Evolutionary conservation across 1,140 invertebrate genomes (phyloP), one percentile per base, ranked within the genome.

Genomic region (Cotesia typhae): DNA sequence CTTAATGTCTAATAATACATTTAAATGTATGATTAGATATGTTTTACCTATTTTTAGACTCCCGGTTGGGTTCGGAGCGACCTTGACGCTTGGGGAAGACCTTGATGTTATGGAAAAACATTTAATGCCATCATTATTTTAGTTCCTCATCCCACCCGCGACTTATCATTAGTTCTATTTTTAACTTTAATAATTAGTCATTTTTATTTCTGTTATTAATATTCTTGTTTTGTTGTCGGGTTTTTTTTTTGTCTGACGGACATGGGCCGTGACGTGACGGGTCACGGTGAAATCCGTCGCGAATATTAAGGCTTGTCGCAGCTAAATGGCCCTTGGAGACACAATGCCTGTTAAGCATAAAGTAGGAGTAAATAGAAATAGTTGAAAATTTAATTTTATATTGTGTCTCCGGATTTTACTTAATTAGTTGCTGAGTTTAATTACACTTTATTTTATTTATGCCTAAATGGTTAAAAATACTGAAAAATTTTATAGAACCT

Each of bases 281-380:
- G 72, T 74, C 72, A 74, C 61, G 72, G 72, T 70, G 63, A 74
- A 70, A 28, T 28, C 28, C 28, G 28, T 28, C 28, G 28, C 28
- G 28, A 28, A 28, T 28, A 28, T 28, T 28, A 28, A 28, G 28
- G 28, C 28, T 69, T 71, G 28, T 64, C n/a, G 60, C 12, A 61
- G 72, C 60, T 61, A 70, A 74, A 65, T 66, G 70, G 28, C 28
- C 28, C 20, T 74, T 74, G 72, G 67, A 67, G 60, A 35, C 51
- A 35, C 51, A 59, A 74, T 70, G 65, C 51, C 37, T 37, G 63
- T 63, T 66, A 14, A 0, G 14, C 14, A 14, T 14, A 14, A 14
- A 14, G 14, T 14, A 14, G 14, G 47, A 38, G 12, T 51, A 17
- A 63, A 71, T 60, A 61, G n/a, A 28, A 60, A 36, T 28, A 28